Evolutionary conservation across 2,797 vertebrate genomes (phyloP).

Genomic region (Crossoptilon crossoptilon): DNA sequence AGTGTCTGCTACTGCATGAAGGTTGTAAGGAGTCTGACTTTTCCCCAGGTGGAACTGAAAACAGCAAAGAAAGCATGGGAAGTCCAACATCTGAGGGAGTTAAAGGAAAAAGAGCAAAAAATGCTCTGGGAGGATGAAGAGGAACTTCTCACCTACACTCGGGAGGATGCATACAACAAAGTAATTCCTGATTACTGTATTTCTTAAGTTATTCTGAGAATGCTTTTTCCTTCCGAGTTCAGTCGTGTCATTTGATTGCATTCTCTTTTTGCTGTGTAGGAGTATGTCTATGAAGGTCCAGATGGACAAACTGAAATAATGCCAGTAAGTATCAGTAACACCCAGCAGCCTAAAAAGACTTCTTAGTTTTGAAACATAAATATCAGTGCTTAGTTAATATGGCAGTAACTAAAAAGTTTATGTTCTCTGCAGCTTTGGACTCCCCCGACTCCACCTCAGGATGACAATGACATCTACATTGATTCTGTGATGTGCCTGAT

Average conservation of each 20-base stretch:
- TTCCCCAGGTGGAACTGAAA: conserved; percentile 81
- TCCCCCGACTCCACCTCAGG: conserved; percentile 93
- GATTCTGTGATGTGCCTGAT: conserved; percentile 95
- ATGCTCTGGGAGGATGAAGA: conserved; percentile 87
- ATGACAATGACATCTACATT: conserved; percentile 94
- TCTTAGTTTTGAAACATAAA: not conserved
- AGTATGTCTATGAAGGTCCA: conserved; percentile 91
- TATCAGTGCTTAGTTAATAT: not conserved
- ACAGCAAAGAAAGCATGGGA: conserved; percentile 89
- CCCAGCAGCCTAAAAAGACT: not conserved
- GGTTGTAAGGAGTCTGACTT: conserved; percentile 15
- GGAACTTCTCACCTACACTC: conserved; percentile 92
- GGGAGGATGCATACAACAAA: conserved; percentile 95
- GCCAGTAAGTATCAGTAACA: conserved; percentile 84
- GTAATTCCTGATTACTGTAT: conserved; percentile 70
- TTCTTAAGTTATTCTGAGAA: not conserved
- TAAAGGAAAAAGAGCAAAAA: conserved; percentile 85
- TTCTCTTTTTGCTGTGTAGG: conserved; percentile 78
- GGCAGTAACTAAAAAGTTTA: not conserved
- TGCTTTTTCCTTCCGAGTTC: not conserved
- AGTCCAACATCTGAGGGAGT: conserved; percentile 84
- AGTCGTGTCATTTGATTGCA: not conserved
- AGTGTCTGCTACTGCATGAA: not conserved
- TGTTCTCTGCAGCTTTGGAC: conserved; percentile 88
- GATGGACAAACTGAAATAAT: conserved; percentile 94